A percentile compares a stretch with the other conserved stretches of the same genome.
Conservation (phyloP, 2,113 vertebrate species). For the Neomonachus schauinslandi region DNA sequence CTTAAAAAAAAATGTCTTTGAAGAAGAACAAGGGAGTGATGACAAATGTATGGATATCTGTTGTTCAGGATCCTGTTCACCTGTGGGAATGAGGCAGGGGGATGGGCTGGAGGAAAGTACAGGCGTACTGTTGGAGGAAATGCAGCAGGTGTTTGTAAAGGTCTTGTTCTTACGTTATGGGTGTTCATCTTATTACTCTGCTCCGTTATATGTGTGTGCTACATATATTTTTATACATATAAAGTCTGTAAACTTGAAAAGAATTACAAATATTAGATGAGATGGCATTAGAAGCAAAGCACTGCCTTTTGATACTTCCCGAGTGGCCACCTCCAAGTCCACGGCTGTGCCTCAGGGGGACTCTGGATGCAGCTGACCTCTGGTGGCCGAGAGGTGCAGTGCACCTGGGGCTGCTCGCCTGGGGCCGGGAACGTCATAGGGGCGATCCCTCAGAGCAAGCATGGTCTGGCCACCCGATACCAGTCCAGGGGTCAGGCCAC, state of each 20-base stretch:
- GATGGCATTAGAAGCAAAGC: not conserved
- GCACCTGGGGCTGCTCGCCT: not conserved
- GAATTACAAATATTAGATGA: not conserved
- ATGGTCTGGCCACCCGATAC: not conserved
- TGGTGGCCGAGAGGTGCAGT: conserved; percentile 37
- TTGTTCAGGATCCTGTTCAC: not conserved
- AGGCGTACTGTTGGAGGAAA: not conserved
- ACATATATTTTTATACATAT: not conserved
- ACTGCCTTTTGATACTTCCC: not conserved
- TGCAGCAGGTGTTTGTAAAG: not conserved
- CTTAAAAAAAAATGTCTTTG: not conserved
- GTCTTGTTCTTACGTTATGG: not conserved
- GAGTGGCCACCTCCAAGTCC: not conserved
- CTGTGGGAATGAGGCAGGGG: not conserved
- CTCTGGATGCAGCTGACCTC: conserved; percentile 24
- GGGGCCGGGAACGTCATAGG: accelerated
- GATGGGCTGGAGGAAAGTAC: not conserved
- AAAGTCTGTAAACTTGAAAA: not conserved
- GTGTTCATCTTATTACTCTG: not conserved
- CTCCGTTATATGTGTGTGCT: not conserved
- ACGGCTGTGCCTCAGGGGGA: accelerated
- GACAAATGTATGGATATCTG: not conserved
- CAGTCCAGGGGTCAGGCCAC: not conserved
- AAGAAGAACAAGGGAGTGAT: not conserved
- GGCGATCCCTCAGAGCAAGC: too few species aligned